Evolutionary conservation across 2,113 vertebrate genomes (phyloP), one percentile per base, ranked within the genome.

Genomic region (Mixornis gularis): DNA sequence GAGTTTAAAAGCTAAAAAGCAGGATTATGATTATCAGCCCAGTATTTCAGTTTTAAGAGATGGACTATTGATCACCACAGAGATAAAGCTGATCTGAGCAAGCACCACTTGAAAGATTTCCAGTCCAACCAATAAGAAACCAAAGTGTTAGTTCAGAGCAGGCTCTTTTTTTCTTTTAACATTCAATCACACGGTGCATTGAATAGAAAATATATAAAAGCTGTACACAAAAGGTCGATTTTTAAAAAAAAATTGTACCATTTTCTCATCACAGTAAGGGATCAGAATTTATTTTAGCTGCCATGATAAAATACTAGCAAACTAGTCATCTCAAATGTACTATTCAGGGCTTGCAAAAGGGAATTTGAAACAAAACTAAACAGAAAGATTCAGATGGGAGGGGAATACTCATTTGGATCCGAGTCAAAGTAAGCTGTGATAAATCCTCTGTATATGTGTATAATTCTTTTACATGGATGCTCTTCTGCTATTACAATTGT

Each of bases 1-100:
- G 30, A 73, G 49, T 29, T 90, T 79, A 71, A 78, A 90, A 95
- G 79, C 78, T 95, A 79, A 97, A 97, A 96, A 93, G 65, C 29
- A 92, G 48, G 92, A 94, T 95, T 95, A 92, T 30, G 78, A 72
- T 78, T 96, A 93, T 92, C 91, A 91, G 70, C n/a, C 18, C 77
- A 62, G 14, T 80, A 77, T 92, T 95, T 92, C 79, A 89, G 60
- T 94, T 92, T 79, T 72, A 85, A 83, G 69, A 94, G 72, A 76
- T 0, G 10, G 53, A 78, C 44, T 88, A 77, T 36, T 94, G 89
- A 94, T 93, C 80, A 93, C 76, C 63, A 85, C 9, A 80, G 49
- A 78, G 81, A 80, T 55, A 86, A 91, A 76, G 43, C 16, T 92
- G 85, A 66, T 36, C 72, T 76, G 55, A 74, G 46, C 41, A 85